A percentile compares a stretch with the other conserved stretches of the same genome.
Conservation (phyloP, 2,888 invertebrate genomes). For the Physocephala rufipes region DNA sequence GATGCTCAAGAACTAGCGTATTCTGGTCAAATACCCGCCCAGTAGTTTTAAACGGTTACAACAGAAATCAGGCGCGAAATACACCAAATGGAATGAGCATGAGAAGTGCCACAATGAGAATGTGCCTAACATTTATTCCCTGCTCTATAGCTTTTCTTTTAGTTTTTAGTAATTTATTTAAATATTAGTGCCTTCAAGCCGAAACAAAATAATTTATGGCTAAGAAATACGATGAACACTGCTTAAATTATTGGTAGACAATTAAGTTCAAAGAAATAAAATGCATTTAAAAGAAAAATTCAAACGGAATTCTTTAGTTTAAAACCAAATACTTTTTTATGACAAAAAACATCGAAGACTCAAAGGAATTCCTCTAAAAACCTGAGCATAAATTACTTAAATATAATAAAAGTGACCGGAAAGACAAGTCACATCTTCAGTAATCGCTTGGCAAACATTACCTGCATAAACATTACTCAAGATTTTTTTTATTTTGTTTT, state of each 20-base stretch:
- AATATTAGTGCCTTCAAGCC: conserved; percentile 37
- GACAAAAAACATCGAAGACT: too few relatives aligned
- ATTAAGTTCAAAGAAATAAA: conserved; percentile 9
- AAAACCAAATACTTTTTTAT: too few relatives aligned
- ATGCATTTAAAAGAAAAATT: conserved; percentile 1
- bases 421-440: too few relatives aligned
- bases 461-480: too few relatives aligned
- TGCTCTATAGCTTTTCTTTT: conserved; percentile 19
- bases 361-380: too few relatives aligned
- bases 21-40: conserved; percentile 69
- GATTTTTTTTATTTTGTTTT: too few relatives aligned
- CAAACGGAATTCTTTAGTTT: not conserved
- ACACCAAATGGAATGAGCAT: conserved; percentile 21
- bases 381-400: too few relatives aligned
- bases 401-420: too few relatives aligned
- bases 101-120: conserved; percentile 48
- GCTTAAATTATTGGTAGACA: not conserved
- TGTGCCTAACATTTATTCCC: conserved; percentile 57
- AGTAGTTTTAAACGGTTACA: not conserved
- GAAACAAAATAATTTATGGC: conserved; percentile 36
- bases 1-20: conserved; percentile 78
- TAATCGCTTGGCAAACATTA: too few relatives aligned
- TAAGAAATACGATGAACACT: not conserved
- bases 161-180: conserved; percentile 52
- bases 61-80: too few relatives aligned